A percentile compares a stretch with the other conserved stretches of the same genome.
These are phyloP conservation scores for Epizoanthus illoricatus DNA, from an alignment of 92 coral and sea anemone species.

Conservation along the genomic window DNA sequence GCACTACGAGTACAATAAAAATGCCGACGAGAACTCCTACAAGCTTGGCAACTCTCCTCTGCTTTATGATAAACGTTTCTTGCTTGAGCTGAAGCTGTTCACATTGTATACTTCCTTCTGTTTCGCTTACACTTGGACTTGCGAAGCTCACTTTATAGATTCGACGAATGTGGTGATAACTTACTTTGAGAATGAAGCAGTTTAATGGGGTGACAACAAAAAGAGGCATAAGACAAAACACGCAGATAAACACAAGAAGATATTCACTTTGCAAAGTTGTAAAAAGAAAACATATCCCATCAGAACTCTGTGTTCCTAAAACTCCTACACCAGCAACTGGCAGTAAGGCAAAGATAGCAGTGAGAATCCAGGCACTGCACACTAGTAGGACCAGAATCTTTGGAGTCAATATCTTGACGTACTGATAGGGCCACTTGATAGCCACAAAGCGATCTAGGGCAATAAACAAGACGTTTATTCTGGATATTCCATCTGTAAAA, in stretches of 20 bases:
- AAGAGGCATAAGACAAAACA: slow-evolving; percentile 11
- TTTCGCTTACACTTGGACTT: background rate
- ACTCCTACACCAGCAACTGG: slow-evolving; percentile 47
- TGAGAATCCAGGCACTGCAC: slow-evolving; percentile 21
- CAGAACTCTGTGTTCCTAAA: background rate
- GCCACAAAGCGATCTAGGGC: slow-evolving; percentile 61
- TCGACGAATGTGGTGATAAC: background rate
- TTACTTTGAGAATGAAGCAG: slow-evolving; percentile 16
- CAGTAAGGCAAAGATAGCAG: slow-evolving; percentile 3
- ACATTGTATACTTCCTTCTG: background rate
- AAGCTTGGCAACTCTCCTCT: slow-evolving; percentile 56
- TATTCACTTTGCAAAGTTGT: background rate
- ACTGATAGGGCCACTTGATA: slow-evolving; percentile 60
- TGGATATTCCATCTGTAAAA: slow-evolving; percentile 61
- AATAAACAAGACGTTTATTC: slow-evolving; percentile 49
- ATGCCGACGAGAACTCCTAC: slow-evolving; percentile 48
- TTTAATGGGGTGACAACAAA: background rate
- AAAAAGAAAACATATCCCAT: background rate
- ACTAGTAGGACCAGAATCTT: slow-evolving; percentile 10
- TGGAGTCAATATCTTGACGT: slow-evolving; percentile 22
- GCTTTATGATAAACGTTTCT: slow-evolving; percentile 14
- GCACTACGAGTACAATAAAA: slow-evolving; percentile 54
- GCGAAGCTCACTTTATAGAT: background rate
- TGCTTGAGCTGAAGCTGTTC: background rate
- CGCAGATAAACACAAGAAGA: background rate